phyloP scores from a whole-genome alignment of 2,797 vertebrate genomes.

The Brotula barbata region DNA sequence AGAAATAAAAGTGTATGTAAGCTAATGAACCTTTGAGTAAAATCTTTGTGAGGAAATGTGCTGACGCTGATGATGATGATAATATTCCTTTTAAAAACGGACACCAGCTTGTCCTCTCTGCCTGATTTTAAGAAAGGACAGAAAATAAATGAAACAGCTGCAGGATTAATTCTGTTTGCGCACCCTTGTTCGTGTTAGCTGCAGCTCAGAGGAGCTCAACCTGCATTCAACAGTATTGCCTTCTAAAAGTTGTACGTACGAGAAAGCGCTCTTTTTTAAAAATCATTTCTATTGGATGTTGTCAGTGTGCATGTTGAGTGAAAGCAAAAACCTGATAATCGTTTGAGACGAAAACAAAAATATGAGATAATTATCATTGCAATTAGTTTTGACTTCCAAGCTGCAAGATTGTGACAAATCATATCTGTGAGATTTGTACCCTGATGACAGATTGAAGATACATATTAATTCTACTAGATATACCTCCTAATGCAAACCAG shows the following conservation, averaged over 20 bases:
- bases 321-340: constrained; percentile 28
- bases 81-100: constrained; percentile 51
- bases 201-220: constrained; percentile 39
- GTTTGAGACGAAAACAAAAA: constrained; percentile 32
- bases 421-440: constrained; percentile 37
- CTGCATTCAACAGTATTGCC: constrained; percentile 68
- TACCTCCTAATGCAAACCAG: constrained; percentile 36
- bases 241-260: constrained; percentile 50
- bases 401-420: constrained; percentile 12
- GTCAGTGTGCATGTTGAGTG: constrained; percentile 61
- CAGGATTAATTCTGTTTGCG: constrained; percentile 33
- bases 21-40: constrained; percentile 56
- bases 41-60: constrained; percentile 33
- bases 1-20: constrained; percentile 41
- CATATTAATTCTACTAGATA: constrained; percentile 33
- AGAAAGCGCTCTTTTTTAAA: constrained; percentile 13
- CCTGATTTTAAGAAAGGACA: constrained; percentile 15
- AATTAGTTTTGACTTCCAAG: constrained; percentile 33
- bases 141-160: not conserved
- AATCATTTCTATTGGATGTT: constrained; percentile 32
- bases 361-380: constrained; percentile 37
- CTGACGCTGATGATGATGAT: too few relatives aligned
- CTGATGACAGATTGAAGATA: constrained; percentile 18
- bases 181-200: constrained; percentile 31
- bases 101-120: constrained; percentile 47